Evolutionary conservation across 1,140 invertebrate genomes (phyloP).

Genomic region (Plutomurus gul): DNA sequence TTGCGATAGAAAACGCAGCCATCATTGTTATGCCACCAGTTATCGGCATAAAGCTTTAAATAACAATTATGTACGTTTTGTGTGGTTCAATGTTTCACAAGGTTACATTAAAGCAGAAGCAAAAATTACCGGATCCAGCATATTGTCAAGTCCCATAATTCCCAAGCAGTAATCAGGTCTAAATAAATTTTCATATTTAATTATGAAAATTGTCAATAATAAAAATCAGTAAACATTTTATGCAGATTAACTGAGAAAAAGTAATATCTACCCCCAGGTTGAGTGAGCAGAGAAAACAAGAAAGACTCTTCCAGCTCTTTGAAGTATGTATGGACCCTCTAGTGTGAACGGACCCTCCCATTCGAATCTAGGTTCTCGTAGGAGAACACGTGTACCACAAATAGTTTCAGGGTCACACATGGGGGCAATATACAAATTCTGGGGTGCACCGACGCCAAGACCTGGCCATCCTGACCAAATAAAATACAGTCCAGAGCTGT

Average conservation of each 20-base stretch:
- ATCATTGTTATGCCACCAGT: slow-evolving; percentile 39
- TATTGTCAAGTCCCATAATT: slow-evolving; percentile 36
- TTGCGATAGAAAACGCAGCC: slow-evolving; percentile 38
- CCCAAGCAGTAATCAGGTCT: slow-evolving; percentile 41
- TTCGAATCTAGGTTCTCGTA: slow-evolving; percentile 27
- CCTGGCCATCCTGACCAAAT: slow-evolving; percentile 32
- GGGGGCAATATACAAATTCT: slow-evolving; percentile 36
- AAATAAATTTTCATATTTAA: background rate
- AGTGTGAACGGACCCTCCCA: slow-evolving; percentile 39
- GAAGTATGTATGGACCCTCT: background rate
- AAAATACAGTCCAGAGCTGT: background rate
- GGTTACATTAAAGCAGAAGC: background rate
- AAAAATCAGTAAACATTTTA: background rate
- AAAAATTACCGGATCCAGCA: slow-evolving; percentile 16
- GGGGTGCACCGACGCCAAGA: background rate
- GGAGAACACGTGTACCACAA: background rate
- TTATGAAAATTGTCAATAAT: background rate
- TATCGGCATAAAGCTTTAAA: no score
- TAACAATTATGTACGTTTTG: background rate
- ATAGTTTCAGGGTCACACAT: slow-evolving; percentile 4
- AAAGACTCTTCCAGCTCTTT: background rate
- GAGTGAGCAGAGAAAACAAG: slow-evolving; percentile 21
- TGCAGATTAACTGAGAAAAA: background rate
- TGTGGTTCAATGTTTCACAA: background rate
- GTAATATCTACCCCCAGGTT: background rate